Conservation (phyloP, 1,140 invertebrate species). For the Ganaspis sp. region DNA sequence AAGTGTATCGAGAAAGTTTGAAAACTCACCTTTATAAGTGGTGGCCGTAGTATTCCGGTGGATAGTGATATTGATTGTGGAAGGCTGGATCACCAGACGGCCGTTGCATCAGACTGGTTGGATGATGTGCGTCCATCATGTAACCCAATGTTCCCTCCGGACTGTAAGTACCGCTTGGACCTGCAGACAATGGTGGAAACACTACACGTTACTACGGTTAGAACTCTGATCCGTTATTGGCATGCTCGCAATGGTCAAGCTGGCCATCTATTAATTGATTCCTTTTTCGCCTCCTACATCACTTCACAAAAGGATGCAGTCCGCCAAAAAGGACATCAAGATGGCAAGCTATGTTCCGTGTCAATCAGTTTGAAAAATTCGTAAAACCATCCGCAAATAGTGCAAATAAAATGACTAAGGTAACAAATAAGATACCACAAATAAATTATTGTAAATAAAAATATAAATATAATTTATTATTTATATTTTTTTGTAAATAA, state of each 20-base stretch:
- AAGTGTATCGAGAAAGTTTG: neutral
- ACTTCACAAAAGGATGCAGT: neutral
- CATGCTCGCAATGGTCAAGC: conserved; percentile 68
- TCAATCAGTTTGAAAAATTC: too few relatives aligned
- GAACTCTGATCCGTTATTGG: conserved; percentile 72
- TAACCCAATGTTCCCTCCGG: conserved; percentile 96
- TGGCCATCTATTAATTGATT: conserved; percentile 50
- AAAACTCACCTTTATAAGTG: conserved; percentile 83
- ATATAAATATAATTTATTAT: too few relatives aligned
- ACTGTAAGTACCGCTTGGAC: conserved; percentile 95
- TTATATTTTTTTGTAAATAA: too few relatives aligned
- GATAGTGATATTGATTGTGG: conserved; percentile 94
- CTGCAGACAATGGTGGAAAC: conserved; percentile 89
- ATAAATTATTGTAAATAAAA: too few relatives aligned
- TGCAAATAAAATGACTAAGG: too few relatives aligned
- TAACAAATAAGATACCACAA: too few relatives aligned
- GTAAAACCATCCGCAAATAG: too few relatives aligned
- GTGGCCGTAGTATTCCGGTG: conserved; percentile 93
- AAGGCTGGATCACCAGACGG: conserved; percentile 92
- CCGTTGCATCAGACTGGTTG: conserved; percentile 93
- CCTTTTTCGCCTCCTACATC: conserved; percentile 31
- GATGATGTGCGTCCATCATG: conserved; percentile 97
- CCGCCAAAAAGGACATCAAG: neutral
- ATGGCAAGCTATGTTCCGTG: conserved; percentile 54
- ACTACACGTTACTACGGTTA: conserved; percentile 82